These are phyloP conservation scores for Bufo gargarizans DNA, from an alignment of 2,113 vertebrate species.

Conservation along the genomic window DNA sequence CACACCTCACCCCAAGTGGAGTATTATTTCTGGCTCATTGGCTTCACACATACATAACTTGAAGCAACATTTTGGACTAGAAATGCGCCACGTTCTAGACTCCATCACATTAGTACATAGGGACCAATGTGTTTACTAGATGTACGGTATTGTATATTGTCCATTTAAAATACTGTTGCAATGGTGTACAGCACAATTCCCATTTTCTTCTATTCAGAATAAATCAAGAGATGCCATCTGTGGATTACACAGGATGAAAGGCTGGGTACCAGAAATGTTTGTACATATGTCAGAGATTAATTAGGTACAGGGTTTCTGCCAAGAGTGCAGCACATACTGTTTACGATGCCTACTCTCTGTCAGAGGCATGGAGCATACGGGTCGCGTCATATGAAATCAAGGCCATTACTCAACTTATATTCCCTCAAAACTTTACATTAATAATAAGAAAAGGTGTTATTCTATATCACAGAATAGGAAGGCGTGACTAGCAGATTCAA, in stretches of 20 bases:
- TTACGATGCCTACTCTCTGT: background rate
- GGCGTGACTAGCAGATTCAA: too few relatives aligned
- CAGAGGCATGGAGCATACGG: background rate
- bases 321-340: background rate
- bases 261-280: slow-evolving; percentile 25
- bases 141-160: too few relatives aligned
- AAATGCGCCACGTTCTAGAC: too few relatives aligned
- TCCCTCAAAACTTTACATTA: background rate
- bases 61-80: too few relatives aligned
- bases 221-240: background rate
- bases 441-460: too few relatives aligned
- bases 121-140: too few relatives aligned
- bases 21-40: too few relatives aligned
- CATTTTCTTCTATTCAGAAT: background rate
- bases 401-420: background rate
- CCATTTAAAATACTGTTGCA: too few relatives aligned
- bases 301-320: background rate
- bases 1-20: too few relatives aligned
- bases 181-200: background rate
- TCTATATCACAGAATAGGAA: too few relatives aligned
- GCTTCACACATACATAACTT: too few relatives aligned
- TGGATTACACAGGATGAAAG: background rate
- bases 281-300: background rate
- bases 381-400: background rate
- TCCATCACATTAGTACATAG: too few relatives aligned